Conservation (phyloP, 2,797 vertebrate species). For the Leptodactylus fallax region DNA sequence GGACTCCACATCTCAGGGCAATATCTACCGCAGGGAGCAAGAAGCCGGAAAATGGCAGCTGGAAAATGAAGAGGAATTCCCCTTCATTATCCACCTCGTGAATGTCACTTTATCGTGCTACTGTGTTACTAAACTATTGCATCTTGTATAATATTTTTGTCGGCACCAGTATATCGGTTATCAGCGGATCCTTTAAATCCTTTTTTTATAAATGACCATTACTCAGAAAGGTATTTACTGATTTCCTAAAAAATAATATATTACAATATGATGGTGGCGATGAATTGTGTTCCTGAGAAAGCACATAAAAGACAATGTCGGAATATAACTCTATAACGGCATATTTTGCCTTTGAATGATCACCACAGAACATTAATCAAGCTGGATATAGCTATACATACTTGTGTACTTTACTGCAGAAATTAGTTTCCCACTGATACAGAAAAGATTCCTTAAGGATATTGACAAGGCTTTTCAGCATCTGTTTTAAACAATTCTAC, state of each 20-base stretch:
- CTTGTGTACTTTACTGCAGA: slow-evolving; percentile 81
- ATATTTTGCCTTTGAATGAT: slow-evolving; percentile 85
- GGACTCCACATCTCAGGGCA: no score
- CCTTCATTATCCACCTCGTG: no score
- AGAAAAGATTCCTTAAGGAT: slow-evolving; percentile 80
- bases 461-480: slow-evolving; percentile 77
- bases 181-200: no score
- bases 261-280: neutral
- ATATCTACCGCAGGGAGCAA: no score
- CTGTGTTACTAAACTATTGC: no score
- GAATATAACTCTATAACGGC: slow-evolving; percentile 71
- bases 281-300: neutral
- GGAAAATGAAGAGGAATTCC: no score
- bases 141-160: no score
- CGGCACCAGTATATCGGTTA: no score
- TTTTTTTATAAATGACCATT: no score
- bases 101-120: no score
- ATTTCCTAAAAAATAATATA: neutral
- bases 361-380: slow-evolving; percentile 84
- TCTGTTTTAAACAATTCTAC: slow-evolving; percentile 77
- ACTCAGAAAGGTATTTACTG: neutral
- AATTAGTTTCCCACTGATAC: slow-evolving; percentile 79
- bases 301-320: neutral
- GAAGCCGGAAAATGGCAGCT: no score
- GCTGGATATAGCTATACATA: slow-evolving; percentile 81